Conservation (phyloP, 2,888 invertebrate genomes). For the Meghimatium bilineatum region DNA sequence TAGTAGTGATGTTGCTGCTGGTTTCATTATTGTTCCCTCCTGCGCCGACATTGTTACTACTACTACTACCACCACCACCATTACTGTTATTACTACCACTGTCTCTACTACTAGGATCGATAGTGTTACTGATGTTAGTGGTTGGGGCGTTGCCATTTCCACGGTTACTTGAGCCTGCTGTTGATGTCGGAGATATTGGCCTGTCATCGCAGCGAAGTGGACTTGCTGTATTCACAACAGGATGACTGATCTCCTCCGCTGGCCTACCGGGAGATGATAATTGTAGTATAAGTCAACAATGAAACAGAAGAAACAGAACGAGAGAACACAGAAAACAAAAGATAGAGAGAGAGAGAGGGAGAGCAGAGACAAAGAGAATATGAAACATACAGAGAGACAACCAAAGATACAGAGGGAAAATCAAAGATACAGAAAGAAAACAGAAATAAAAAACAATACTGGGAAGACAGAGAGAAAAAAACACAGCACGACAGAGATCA, state of each 20-base stretch:
- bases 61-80: slow-evolving; percentile 48
- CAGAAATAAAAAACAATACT: no score
- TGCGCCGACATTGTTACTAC: slow-evolving; percentile 50
- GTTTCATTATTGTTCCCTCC: slow-evolving; percentile 23
- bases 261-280: slow-evolving; percentile 58
- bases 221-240: slow-evolving; percentile 55
- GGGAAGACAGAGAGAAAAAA: no score
- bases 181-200: slow-evolving; percentile 38
- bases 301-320: not conserved
- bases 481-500: no score
- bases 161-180: slow-evolving; percentile 51
- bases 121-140: slow-evolving; percentile 38
- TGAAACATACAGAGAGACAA: no score
- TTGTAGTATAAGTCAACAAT: not conserved
- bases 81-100: slow-evolving; percentile 19
- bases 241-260: slow-evolving; percentile 61
- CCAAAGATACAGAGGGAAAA: no score
- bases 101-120: slow-evolving; percentile 41
- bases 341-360: slow-evolving; percentile 19
- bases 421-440: no score
- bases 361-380: no score
- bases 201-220: slow-evolving; percentile 32
- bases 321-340: not conserved
- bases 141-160: not conserved
- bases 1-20: slow-evolving; percentile 53